A percentile compares a stretch with the other conserved stretches of the same genome.
Conservation (phyloP, 2,797 vertebrate species). For the Peromyscus eremicus region DNA sequence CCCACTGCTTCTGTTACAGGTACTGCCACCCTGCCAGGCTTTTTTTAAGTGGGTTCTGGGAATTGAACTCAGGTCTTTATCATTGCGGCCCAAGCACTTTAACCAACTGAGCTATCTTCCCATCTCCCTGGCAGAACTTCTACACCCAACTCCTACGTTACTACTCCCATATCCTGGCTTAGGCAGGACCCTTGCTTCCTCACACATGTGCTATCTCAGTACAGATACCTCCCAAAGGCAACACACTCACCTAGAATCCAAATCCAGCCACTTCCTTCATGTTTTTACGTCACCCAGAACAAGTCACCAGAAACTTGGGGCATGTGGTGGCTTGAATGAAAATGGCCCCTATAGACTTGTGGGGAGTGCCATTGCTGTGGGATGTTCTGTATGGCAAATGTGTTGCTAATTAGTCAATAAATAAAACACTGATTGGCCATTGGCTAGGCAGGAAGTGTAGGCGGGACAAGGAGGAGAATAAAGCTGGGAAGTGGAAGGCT, state of each 20-base stretch:
- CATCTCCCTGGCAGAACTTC: no score
- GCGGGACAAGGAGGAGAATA: no score
- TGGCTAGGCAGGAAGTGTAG: no score
- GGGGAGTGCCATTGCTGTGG: background rate
- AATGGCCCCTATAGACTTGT: background rate
- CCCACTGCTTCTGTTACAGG: background rate
- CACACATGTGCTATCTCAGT: accelerated
- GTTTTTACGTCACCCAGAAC: accelerated
- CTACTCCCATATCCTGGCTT: no score
- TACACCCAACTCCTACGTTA: background rate
- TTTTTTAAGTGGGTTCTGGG: background rate
- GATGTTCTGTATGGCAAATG: no score
- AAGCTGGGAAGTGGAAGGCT: no score
- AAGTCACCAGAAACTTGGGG: background rate
- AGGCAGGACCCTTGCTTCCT: accelerated
- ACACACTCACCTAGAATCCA: accelerated
- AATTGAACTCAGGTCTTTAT: background rate
- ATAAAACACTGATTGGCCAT: no score
- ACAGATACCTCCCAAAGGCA: background rate
- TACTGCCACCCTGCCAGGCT: no score
- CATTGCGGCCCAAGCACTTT: background rate
- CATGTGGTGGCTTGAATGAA: background rate
- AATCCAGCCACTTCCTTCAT: no score
- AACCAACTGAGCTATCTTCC: background rate
- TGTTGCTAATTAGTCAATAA: no score